Base-by-base conservation (phyloP, 2,113 vertebrate genomes). In the Microcebus tavaratra region DNA sequence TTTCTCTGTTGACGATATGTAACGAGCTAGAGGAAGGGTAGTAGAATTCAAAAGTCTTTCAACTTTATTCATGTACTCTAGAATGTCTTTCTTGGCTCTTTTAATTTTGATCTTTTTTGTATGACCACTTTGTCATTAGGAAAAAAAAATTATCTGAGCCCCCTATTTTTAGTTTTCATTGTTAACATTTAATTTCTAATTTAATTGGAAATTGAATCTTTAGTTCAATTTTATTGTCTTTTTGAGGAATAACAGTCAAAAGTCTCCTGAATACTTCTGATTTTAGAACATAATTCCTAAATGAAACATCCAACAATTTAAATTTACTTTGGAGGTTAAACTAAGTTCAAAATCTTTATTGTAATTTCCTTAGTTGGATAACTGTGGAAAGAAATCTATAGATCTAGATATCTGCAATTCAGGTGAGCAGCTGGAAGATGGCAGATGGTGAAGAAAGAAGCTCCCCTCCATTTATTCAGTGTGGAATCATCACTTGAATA, bases 321-420 rank as follows among this genome's bases (percentile, higher is more conserved):
- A 93, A 84, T 31, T 39, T 73, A 90, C 88, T 98, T 80, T 92
- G 95, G 99, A 99, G 98, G 98, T 99, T 23, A 98, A 99, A 98
- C 88, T 88, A 97, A 97, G 97, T 99, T 98, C 95, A 98, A 94
- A 98, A 97, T 98, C 98, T 98, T 98, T 98, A 97, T 91, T 50
- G 75, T 99, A 95, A 98, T 99, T 98, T 98, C 96, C 98, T 99
- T 98, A 98, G 98, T 98, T 97, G 98, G 98, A 96, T 98, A 98
- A 98, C 98, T 98, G 86, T 98, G 96, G 97, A 98, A 98, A 98
- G 95, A 98, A 97, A 98, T 99, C 98, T 99, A 97, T 97, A 97
- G 97, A 82, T 97, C 84, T 95, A 68, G 94, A 96, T 98, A 88
- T 92, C 89, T 96, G 96, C 98, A 94, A 98, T 98, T 98, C 97